phyloP scores from a whole-genome alignment of 23 tunicate genomes.

The Oikopleura albicans region DNA sequence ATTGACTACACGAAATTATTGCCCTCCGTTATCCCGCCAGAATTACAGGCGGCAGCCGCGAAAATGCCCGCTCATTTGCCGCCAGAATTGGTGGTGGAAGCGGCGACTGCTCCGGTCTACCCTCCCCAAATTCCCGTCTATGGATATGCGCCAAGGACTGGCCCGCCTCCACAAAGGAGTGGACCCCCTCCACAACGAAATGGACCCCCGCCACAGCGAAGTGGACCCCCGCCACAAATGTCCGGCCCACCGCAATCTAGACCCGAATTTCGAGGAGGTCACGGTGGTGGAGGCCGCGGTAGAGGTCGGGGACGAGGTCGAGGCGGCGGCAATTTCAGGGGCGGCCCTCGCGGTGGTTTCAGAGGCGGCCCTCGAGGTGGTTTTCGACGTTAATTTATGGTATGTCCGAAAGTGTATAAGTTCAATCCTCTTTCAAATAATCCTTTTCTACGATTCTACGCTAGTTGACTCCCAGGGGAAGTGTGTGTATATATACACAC shows the following conservation, averaged over 20 bases:
- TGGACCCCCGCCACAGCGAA: no score
- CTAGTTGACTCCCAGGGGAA: no score
- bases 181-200: no score
- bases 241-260: neutral
- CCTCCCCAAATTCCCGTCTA: no score
- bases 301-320: neutral
- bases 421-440: no score
- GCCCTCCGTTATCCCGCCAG: neutral
- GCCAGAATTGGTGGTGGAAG: neutral
- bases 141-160: no score
- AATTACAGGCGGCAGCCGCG: neutral
- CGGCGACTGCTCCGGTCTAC: neutral
- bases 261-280: neutral
- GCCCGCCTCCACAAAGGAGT: no score
- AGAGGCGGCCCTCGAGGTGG: neutral
- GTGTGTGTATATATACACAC: no score
- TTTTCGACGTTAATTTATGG: neutral
- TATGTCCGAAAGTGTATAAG: no score
- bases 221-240: no score
- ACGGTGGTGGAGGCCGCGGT: neutral
- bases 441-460: no score
- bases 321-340: neutral
- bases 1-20: neutral
- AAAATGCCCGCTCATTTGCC: constrained; percentile 16
- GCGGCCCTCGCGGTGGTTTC: constrained; percentile 6